Conservation (phyloP, 1,140 invertebrate species). For the Ceratina australensis region DNA sequence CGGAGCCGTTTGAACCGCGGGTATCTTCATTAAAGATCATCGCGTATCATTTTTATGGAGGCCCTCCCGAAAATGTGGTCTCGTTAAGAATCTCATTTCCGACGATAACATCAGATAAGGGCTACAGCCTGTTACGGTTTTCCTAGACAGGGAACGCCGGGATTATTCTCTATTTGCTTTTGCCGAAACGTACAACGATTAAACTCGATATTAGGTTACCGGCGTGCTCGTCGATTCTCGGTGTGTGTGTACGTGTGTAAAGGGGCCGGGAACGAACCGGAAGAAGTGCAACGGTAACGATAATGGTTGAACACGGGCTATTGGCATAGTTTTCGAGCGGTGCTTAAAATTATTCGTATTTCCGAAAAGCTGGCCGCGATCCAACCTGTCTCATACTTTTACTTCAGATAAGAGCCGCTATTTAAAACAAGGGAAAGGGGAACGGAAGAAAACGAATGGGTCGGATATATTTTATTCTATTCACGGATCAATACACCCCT, state of each 20-base stretch:
- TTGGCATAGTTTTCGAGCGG: constrained; percentile 63
- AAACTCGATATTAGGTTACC: constrained; percentile 46
- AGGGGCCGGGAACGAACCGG: constrained; percentile 37
- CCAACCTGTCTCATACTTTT: constrained; percentile 34
- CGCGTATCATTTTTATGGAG: neutral
- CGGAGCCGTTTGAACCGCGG: neutral
- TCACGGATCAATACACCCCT: neutral
- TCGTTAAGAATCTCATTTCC: constrained; percentile 8
- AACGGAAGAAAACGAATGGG: neutral
- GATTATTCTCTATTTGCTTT: constrained; percentile 2
- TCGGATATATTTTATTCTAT: constrained; percentile 10
- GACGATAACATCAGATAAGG: constrained; percentile 10
- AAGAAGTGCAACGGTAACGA: constrained; percentile 55
- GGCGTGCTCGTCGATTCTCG: constrained; percentile 17
- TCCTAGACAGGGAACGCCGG: neutral
- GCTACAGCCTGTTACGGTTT: constrained; percentile 15
- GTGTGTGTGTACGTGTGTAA: no score
- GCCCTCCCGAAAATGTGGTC: neutral
- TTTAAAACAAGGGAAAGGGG: neutral
- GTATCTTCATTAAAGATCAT: neutral
- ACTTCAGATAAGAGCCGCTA: neutral
- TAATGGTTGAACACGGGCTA: constrained; percentile 62
- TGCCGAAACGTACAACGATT: constrained; percentile 32
- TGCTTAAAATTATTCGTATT: constrained; percentile 61
- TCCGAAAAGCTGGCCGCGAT: constrained; percentile 41